Base-by-base conservation (phyloP, 1,140 invertebrate species). In the Micrasema longulum region DNA sequence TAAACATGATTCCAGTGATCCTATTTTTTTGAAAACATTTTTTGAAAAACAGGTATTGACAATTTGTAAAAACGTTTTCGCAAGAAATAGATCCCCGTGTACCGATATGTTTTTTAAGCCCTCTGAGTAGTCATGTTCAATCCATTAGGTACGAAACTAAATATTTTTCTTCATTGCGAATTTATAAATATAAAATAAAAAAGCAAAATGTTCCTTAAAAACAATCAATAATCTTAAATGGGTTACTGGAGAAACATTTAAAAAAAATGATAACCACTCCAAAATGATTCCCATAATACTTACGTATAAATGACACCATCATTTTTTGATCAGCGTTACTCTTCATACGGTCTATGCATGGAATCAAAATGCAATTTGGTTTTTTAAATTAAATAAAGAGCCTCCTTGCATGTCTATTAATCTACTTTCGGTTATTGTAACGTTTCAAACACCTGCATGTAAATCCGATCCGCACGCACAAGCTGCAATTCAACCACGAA, bases 341-440 rank as follows among this genome's bases (percentile, higher is more conserved):
- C n/a, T n/a, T n/a, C n/a, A n/a, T n/a, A n/a, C n/a, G n/a, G n/a
- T n/a, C n/a, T n/a, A n/a, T n/a, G n/a, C n/a, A n/a, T n/a, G n/a
- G n/a, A n/a, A n/a, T n/a, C n/a, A n/a, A n/a, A n/a, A n/a, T 60
- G 31, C n/a, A 1, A 16, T 26, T 35, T 35, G 11, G 20, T 16
- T 43, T 43, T 22, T 43, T 36, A 36, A 45, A 43, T 63, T 63
- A 7, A 1, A 45, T 43, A 41, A 43, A 43, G 14, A 41, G 22
- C 23, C 36, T 63, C 23, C 41, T 63, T 22, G 45, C 36, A 45
- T 63, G 41, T 63, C 57, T 45, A 43, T 14, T 45, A 63, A 63
- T 57, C 57, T 20, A 14, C 57, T 63, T 63, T 23, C 36, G 45
- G 26, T 38, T 63, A 63, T 43, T 63, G 57, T 63, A 63, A 38